Base-by-base conservation (phyloP, 1,140 invertebrate genomes). In the Drosophila rhopaloa region DNA sequence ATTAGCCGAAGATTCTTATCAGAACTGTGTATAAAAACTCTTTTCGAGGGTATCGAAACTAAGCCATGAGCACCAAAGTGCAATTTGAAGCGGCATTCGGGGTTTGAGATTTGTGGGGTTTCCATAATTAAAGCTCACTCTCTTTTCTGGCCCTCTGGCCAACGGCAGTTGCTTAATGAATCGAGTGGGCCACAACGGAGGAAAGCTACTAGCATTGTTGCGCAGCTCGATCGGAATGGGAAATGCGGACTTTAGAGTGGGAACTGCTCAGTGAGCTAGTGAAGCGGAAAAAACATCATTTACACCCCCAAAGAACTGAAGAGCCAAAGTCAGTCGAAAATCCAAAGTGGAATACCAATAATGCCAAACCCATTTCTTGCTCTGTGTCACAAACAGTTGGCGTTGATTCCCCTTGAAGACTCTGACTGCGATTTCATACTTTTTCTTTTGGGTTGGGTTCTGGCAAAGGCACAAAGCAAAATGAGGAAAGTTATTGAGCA, bases 231-330 rank as follows among this genome's bases (percentile, higher is more conserved):
- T 71, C 63, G 51, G 51, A 71, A 50, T 58, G 44, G 65, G 67
- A 29, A 70, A 24, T 37, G 27, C 11, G n/a, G 3, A 41, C 10
- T 16, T 19, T 9, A 13, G 14, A 48, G n/a, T 40, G 56, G 37
- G 11, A 24, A 37, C 27, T 32, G 54, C 24, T 19, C 24, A 53
- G 35, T 19, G 4, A 24, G 24, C 65, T 72, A 80, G 24, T 85
- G 41, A 44, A 57, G 62, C 81, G 61, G 66, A 77, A 85, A 79
- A 80, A 84, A 48, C 65, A 84, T 53, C 72, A 62, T 80, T 76
- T 71, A 47, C 65, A 84, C 70, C 53, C 73, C 46, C 29, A 53
- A 53, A 76, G 43, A 29, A 24, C n/a, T 59, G 32, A 47, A 55
- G 38, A 43, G 3, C 9, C 57, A 37, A 48, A 59, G 43, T 35